Evolutionary conservation across 1,140 invertebrate species (phyloP), one percentile per base, ranked within the genome.

Genomic region (Pseudomyrmex gracilis): DNA sequence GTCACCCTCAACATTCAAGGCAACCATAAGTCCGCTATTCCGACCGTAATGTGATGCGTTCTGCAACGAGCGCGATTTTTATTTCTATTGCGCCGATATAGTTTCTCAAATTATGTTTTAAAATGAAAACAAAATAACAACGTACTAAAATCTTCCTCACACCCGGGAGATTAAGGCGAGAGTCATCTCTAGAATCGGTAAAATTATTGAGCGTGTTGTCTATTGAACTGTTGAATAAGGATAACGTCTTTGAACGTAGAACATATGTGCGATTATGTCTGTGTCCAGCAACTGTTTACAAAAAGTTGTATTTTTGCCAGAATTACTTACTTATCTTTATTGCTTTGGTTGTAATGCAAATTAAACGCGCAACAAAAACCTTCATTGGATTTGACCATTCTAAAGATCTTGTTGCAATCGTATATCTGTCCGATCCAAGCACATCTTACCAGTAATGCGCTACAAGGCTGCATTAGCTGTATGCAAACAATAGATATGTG

Each of bases 351-450:
- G 45, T 84, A 88, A 15, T 92, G 90, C 15, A 92, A 93, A 70
- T 93, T 93, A 57, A 93, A 93, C 2, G 90, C 78, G 45, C 92
- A 93, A 55, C 92, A 93, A 43, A 91, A 92, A 12, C 92, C 92
- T 17, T 92, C 90, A 1, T 63, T 87, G 13, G 90, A 82, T 57
- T 91, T 92, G 1, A 90, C 85, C 0, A 85, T 73, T 61, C 88
- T 90, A 73, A 93, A 93, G 12, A 93, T 88, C 57, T 92, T 34
- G 34, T 34, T 34, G 5, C 34, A 24, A 24, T 24, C 24, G 60
- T 90, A 76, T 13, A 85, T 57, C 15, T 91, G 73, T 4, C 91
- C 92, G 8, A 92, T 57, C 92, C 92, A 93, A n/a, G 64, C 34
- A 45, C 92, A 93, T 13, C 82, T 86, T 0, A 87, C 66, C 0